phyloP scores from a whole-genome alignment of 2,113 vertebrate species.

The Sigmodon hispidus region DNA sequence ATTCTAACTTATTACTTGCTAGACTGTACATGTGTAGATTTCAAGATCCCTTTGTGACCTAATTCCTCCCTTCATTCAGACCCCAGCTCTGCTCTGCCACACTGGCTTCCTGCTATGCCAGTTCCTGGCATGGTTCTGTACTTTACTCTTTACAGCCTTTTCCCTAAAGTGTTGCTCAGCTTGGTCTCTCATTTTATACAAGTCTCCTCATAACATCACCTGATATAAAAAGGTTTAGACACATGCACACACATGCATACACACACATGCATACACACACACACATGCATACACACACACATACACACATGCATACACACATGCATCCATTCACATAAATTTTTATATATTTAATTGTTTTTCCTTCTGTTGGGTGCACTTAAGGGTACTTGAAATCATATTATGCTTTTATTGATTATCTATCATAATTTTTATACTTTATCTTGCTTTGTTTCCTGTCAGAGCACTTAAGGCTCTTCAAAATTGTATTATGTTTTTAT shows the following conservation, averaged over 20 bases:
- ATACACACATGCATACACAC: not conserved
- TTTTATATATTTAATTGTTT: not conserved
- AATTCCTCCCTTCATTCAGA: not conserved
- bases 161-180: not conserved
- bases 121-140: not conserved
- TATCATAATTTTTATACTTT: constrained; percentile 4
- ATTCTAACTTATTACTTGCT: not conserved
- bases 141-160: not conserved
- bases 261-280: not conserved
- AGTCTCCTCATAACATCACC: not conserved
- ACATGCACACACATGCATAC: not conserved
- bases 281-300: not conserved
- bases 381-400: constrained; percentile 27
- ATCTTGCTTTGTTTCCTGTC: constrained; percentile 35
- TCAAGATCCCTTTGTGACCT: not conserved
- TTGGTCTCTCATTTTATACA: not conserved
- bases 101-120: not conserved
- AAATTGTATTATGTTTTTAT: constrained; percentile 9
- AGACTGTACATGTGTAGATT: not conserved
- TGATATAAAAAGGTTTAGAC: not conserved
- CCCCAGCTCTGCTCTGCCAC: not conserved
- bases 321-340: not conserved
- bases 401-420: not conserved
- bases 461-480: constrained; percentile 11
- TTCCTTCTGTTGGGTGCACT: constrained; percentile 2